Conservation (phyloP, 2,113 vertebrate genomes). For the Ranitomeya variabilis region DNA sequence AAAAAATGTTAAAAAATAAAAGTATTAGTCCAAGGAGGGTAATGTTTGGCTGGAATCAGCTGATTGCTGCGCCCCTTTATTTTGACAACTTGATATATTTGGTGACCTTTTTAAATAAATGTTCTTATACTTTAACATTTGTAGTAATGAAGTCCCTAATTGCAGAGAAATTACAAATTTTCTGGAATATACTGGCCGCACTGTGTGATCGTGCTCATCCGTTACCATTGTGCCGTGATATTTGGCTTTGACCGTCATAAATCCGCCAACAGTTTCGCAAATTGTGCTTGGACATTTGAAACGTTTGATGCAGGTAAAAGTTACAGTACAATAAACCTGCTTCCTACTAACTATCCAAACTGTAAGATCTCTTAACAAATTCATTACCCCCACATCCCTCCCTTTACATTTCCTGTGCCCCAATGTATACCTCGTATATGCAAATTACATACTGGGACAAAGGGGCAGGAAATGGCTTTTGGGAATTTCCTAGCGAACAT, state of each 20-base stretch:
- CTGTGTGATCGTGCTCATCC: not conserved
- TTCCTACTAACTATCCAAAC: not conserved
- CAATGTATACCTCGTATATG: not conserved
- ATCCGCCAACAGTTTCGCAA: slow-evolving; percentile 8
- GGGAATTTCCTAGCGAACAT: not conserved
- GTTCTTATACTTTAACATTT: not conserved
- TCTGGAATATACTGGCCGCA: not conserved
- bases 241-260: not conserved
- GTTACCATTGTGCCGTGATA: not conserved
- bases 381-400: not conserved
- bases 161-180: not conserved
- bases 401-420: slow-evolving; percentile 2
- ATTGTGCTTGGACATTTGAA: not conserved
- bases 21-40: too few relatives aligned
- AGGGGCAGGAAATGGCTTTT: not conserved
- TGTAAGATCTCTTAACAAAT: not conserved
- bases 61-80: not conserved
- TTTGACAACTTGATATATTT: not conserved
- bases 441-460: not conserved
- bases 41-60: too few relatives aligned
- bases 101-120: too few relatives aligned
- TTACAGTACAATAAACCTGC: slow-evolving; percentile 10
- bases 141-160: not conserved
- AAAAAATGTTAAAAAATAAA: too few relatives aligned
- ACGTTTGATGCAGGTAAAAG: not conserved